Evolutionary conservation across 2,797 vertebrate genomes (phyloP), one percentile per base, ranked within the genome.

Genomic region (Pelodytes ibericus): DNA sequence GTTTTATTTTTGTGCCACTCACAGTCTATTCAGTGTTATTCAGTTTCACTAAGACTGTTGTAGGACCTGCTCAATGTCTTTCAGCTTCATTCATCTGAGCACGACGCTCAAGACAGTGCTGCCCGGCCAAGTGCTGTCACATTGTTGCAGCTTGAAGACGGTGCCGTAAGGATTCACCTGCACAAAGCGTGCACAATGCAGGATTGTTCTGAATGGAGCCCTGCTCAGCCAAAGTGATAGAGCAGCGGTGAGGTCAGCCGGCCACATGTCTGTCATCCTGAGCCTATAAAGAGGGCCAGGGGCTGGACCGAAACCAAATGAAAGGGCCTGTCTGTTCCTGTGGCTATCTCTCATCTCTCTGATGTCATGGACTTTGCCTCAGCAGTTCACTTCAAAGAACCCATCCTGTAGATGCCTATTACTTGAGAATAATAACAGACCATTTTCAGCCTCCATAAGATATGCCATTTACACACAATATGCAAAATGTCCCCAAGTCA

Each of bases 261-360:
- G 76, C 76, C 76, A 72, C 76, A 72, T 68, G 76, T 78, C 76
- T 78, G 76, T 78, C 76, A 78, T 67, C 70, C 63, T 22, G 16
- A 72, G 63, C 63, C 76, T 72, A 73, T 72, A 78, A 78, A 67
- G 76, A 78, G 57, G 63, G 62, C 53, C 58, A 41, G 41, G 30
- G 70, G 51, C 76, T 72, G 76, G 76, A 78, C 76, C 56, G 44
- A 67, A 56, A 71, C 76, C 70, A 72, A 72, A 72, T 72, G 70
- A 78, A 78, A 78, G 76, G 47, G 47, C 57, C 41, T 53, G 63
- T 67, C 57, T 78, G 76, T 78, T 78, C 70, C 44, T 30, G 24
- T 27, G 44, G 29, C 61, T 78, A 78, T 78, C 76, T 78, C 29
- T 26, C 57, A 78, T 78, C 76, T 78, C 76, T 78, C 76, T 78